Percentiles rank a stretch among this genome's conserved stretches.
Evolutionary conservation across 2,797 vertebrate genomes (phyloP).

Genomic region (Crypturellus tataupa): DNA sequence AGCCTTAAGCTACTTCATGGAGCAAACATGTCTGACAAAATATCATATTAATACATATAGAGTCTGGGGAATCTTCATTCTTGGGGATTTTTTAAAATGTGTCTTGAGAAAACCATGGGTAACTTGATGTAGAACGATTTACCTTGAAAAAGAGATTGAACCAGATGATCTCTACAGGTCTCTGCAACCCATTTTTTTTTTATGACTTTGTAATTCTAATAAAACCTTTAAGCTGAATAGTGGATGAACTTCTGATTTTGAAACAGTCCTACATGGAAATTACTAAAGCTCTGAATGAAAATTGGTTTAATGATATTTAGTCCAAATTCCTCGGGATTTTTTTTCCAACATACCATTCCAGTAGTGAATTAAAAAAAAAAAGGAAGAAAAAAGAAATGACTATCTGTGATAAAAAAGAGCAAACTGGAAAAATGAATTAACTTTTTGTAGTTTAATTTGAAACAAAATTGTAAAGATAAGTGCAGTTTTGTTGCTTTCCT

Average conservation of each 20-base stretch:
- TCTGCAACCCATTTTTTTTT: not conserved
- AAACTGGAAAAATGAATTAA: not conserved
- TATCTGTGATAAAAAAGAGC: not conserved
- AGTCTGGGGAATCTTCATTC: not conserved
- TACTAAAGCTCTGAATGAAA: slow-evolving; percentile 1
- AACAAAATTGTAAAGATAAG: not conserved
- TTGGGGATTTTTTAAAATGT: not conserved
- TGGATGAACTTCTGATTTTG: not conserved
- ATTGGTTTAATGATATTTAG: not conserved
- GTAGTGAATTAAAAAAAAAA: not conserved
- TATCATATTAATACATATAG: rapidly evolving
- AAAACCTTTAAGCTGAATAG: not conserved
- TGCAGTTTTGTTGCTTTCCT: not conserved
- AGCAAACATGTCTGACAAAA: not conserved
- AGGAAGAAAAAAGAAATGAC: not conserved
- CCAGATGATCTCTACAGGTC: not conserved
- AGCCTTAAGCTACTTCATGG: not conserved
- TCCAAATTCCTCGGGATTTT: not conserved
- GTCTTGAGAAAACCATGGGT: not conserved
- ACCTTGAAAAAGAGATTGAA: not conserved
- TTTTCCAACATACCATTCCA: no score
- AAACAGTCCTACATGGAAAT: not conserved
- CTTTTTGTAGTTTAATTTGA: not conserved
- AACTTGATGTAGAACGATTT: not conserved
- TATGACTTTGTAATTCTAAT: not conserved